Conservation (phyloP, 2,888 invertebrate species). For the Drepanosiphum platanoidis region DNA sequence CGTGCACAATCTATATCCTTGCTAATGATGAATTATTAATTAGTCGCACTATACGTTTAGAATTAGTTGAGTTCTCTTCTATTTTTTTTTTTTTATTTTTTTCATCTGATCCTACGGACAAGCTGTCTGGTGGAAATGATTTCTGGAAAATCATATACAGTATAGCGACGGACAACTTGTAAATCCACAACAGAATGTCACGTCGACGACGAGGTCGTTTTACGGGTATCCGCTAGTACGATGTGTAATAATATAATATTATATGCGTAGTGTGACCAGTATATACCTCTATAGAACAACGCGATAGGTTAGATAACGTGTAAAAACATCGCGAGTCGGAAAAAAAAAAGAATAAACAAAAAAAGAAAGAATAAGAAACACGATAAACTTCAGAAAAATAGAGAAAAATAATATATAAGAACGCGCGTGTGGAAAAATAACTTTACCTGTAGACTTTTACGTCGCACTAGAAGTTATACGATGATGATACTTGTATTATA, state of each 20-base stretch:
- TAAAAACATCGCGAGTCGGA: too few species aligned
- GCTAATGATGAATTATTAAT: constrained; percentile 61
- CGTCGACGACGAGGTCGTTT: constrained; percentile 39
- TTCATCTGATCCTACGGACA: constrained; percentile 4
- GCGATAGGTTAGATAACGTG: neutral
- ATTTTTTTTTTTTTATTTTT: constrained; percentile 1
- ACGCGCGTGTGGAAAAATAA: too few species aligned
- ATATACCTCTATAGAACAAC: neutral
- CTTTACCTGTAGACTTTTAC: too few species aligned
- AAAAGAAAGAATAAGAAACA: neutral
- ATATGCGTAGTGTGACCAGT: too few species aligned
- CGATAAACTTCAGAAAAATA: too few species aligned
- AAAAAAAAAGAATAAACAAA: neutral
- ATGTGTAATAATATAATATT: constrained; percentile 11
- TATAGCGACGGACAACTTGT: constrained; percentile 7
- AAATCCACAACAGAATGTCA: constrained; percentile 40
- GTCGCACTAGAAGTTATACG: too few species aligned
- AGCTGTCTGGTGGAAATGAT: constrained; percentile 49
- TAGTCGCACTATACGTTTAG: constrained; percentile 32
- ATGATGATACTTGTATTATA: too few species aligned
- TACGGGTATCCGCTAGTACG: constrained; percentile 23
- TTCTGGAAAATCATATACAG: constrained; percentile 43
- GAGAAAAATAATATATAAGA: too few species aligned
- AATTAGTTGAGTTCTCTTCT: constrained; percentile 36
- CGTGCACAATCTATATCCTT: constrained; percentile 21